Conservation (phyloP, 2,888 invertebrate species). For the Gasteruption jaculator region DNA sequence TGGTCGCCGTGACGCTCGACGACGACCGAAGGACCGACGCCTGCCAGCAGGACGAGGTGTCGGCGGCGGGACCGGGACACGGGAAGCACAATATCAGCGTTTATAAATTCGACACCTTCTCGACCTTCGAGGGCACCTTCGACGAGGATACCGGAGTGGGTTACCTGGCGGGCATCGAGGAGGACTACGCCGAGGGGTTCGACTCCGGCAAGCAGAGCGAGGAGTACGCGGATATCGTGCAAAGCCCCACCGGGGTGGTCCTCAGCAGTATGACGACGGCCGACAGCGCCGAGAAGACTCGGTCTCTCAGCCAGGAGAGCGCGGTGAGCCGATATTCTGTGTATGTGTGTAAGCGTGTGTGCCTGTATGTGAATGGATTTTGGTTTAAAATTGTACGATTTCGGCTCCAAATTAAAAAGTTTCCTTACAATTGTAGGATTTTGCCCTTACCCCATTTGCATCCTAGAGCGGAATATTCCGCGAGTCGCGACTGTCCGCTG, state of each 20-base stretch:
- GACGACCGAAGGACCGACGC: conserved; percentile 20
- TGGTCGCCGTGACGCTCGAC: conserved; percentile 30
- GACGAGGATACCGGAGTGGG: conserved; percentile 41
- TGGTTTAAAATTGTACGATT: too few species aligned
- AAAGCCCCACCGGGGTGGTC: conserved; percentile 10
- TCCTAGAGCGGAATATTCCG: too few species aligned
- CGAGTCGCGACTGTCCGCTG: too few species aligned
- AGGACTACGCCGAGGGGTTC: conserved; percentile 30
- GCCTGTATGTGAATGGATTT: too few species aligned
- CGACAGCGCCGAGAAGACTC: conserved; percentile 31
- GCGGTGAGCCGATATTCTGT: conserved; percentile 30
- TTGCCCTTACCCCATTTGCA: too few species aligned
- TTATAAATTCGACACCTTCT: conserved; percentile 43
- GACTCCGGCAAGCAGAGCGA: conserved; percentile 22
- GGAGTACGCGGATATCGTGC: conserved; percentile 17
- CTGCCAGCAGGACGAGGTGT: conserved; percentile 1
- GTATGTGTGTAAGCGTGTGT: too few species aligned
- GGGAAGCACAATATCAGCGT: conserved; percentile 40
- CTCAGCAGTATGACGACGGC: conserved; percentile 7
- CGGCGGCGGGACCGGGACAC: conserved; percentile 17
- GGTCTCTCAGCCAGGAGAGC: conserved; percentile 34
- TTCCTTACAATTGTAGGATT: too few species aligned
- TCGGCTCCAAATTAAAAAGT: too few species aligned
- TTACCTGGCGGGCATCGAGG: conserved; percentile 39
- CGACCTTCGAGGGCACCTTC: conserved; percentile 44